phyloP scores from a whole-genome alignment of 2,797 vertebrate species.

The Melanotaenia pygmaea region DNA sequence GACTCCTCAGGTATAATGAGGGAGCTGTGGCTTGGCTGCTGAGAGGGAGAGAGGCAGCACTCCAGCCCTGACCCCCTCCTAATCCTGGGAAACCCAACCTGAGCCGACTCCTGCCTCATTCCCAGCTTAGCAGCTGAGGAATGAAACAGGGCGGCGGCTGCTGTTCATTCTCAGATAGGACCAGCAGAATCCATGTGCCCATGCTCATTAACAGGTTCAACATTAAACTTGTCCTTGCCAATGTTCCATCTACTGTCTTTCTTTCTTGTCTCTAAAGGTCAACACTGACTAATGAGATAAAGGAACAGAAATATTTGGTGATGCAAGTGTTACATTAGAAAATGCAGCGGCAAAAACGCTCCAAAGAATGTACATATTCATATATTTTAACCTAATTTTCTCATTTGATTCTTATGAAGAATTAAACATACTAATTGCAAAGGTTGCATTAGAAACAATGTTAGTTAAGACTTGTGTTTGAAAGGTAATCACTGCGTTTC shows the following conservation, averaged over 20 bases:
- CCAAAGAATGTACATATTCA: background rate
- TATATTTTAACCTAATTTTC: slow-evolving; percentile 22
- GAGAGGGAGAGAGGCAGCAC: slow-evolving; percentile 76
- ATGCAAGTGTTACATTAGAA: background rate
- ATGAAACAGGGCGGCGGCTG: slow-evolving; percentile 20
- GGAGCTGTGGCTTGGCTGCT: slow-evolving; percentile 74
- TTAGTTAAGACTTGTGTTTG: slow-evolving; percentile 25
- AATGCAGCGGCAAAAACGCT: background rate
- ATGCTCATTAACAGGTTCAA: slow-evolving; percentile 45
- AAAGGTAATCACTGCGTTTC: slow-evolving; percentile 27
- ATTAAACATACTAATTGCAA: slow-evolving; percentile 41
- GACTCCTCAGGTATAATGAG: slow-evolving; percentile 80
- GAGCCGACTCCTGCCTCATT: slow-evolving; percentile 63
- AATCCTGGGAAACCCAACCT: slow-evolving; percentile 76
- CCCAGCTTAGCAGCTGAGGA: slow-evolving; percentile 48
- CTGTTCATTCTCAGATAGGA: slow-evolving; percentile 40
- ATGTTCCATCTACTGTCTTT: slow-evolving; percentile 23
- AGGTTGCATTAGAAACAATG: slow-evolving; percentile 35
- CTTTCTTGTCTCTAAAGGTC: slow-evolving; percentile 18
- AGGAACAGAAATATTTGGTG: slow-evolving; percentile 15
- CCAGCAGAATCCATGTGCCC: slow-evolving; percentile 33
- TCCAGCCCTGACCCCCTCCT: slow-evolving; percentile 78
- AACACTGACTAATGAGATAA: slow-evolving; percentile 26
- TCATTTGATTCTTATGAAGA: slow-evolving; percentile 25
- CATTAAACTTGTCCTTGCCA: slow-evolving; percentile 28